Evolutionary conservation across 2,888 invertebrate species (phyloP).

Genomic region (Spicauda simplicius): DNA sequence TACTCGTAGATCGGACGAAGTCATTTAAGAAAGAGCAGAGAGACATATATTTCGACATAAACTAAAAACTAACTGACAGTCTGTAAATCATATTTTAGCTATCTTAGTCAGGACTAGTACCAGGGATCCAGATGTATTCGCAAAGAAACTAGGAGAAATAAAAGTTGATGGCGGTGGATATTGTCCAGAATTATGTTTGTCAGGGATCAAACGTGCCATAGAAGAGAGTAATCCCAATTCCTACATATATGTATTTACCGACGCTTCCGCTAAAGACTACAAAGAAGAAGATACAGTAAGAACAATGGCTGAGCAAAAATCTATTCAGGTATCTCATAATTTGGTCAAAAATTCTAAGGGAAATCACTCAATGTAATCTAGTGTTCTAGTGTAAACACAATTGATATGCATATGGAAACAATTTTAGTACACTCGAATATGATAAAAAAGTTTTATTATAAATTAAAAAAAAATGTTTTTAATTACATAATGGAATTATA

Average conservation of each 20-base stretch:
- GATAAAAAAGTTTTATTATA: too few species aligned
- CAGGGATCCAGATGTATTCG: constrained; percentile 12
- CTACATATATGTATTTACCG: constrained; percentile 35
- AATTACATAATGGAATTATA: too few species aligned
- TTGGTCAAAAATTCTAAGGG: too few species aligned
- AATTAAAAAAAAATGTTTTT: not conserved
- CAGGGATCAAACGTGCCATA: constrained; percentile 19
- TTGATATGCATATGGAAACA: too few species aligned
- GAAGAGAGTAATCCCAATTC: constrained; percentile 23
- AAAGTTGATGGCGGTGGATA: constrained; percentile 8
- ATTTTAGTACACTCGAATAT: too few species aligned
- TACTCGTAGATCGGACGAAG: too few species aligned
- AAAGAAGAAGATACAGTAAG: not conserved
- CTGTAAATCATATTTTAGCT: not conserved
- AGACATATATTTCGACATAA: too few species aligned
- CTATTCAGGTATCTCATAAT: constrained; percentile 19
- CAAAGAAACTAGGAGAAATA: constrained; percentile 1
- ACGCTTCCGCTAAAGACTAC: constrained; percentile 29
- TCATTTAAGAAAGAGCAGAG: too few species aligned
- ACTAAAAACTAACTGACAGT: not conserved
- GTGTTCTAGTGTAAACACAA: too few species aligned
- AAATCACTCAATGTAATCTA: too few species aligned
- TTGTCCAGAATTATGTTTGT: constrained; percentile 22
- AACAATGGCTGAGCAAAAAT: constrained; percentile 17
- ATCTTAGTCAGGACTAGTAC: not conserved